Base-by-base conservation (phyloP, 2,113 vertebrate genomes). In the Neogobius melanostomus region DNA sequence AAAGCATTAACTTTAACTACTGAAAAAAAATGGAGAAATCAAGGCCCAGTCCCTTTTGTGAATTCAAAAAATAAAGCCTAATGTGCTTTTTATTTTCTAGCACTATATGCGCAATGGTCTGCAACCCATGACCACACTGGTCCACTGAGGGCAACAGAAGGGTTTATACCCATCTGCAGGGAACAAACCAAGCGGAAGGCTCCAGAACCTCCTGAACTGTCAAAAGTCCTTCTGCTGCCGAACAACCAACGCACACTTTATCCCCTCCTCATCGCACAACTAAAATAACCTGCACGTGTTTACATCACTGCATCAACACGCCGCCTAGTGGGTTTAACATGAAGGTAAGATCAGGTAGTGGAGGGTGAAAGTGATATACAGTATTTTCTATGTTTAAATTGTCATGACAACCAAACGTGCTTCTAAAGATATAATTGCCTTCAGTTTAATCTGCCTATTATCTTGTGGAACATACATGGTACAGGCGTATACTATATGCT, bases 401-500 rank as follows among this genome's bases (percentile, higher is more conserved):
- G 4, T 72, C 79, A 83, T 85, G 85, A 86, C 81, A 87, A 87
- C 84, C 42, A 71, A 71, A 76, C 81, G 86, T 75, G 81, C 74
- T 15, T 12, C 44, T 11, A 63, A 16, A 47, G 10, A 28, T 28
- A 60, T 61, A 43, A 61, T 44, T 44, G 12, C 5, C 4, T 44
- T 44, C 12, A 44, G 4, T 8, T 8, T 15, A 61, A 57, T 42
- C 54, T 57, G 21, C 59, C 15, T 44, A 44, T 42, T 44, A 6
- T 7, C 5, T 14, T 11, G 14, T 5, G 49, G 0, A 14, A 51
- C 5, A 14, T 51, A 21, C 21, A 14, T 14, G 12, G 11, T 3
- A 36, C 5, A 43, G 36, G 5, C 28, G 42, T 43, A 43, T 7
- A 36, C 6, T 21, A 36, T 42, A 14, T 42, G 56, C 4, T 42